Base-by-base conservation (phyloP, 2,113 vertebrate species). In the Eidolon helvum region DNA sequence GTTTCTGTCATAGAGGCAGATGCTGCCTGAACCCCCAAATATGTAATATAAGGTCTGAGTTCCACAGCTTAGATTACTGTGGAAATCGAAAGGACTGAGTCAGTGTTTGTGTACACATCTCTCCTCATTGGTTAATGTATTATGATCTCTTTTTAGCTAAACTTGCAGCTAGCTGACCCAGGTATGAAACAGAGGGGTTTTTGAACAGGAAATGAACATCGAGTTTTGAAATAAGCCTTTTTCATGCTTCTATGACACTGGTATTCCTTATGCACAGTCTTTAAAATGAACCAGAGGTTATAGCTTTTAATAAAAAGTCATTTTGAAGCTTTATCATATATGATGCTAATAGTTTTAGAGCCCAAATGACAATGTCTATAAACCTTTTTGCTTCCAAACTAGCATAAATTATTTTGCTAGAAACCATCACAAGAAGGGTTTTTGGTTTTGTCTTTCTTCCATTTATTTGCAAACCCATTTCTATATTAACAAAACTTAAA, bases 401-500 rank as follows among this genome's bases (percentile, higher is more conserved):
- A 75, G 84, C 26, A 53, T 33, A 79, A 50, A 40, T 87, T 69
- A 38, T 83, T 92, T 87, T 90, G 63, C 38, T 90, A 22, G 75
- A 90, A 94, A 84, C 57, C 38, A 65, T 14, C 35, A 55, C 0
- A 91, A 21, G 71, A 75, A 87, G 40, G 30, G 19, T 35, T 68
- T 93, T n/a, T 85, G 33, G n/a, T 59, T 91, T 84, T 48, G 50
- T 48, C 85, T 95, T 93, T 38, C 83, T 87, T 92, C 33, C 84
- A 74, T 69, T 61, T 94, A 74, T 68, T 88, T 59, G 71, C 55
- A 94, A 94, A 82, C 43, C n/a, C 69, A 90, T 77, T 80, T 92
- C 87, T 79, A 18, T 57, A 74, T 61, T 63, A 94, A 88, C 40
- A 75, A 75, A 85, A 80, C n/a, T 55, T 92, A 19, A 40, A 96